Evolutionary conservation across 2,797 vertebrate genomes (phyloP), one percentile per base, ranked within the genome.

Genomic region (Champsocephalus gunnari): DNA sequence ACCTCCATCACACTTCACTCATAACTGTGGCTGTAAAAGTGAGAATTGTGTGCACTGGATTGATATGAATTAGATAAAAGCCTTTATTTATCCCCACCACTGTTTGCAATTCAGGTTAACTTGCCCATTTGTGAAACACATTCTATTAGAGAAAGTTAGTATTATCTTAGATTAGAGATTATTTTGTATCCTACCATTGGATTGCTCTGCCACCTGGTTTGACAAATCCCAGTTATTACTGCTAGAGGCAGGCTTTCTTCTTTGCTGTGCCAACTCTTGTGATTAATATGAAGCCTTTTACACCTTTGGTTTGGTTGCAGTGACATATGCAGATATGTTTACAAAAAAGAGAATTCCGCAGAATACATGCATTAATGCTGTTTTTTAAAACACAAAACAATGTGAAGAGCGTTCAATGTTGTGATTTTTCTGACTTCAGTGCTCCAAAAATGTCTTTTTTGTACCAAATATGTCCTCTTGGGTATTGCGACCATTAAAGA

Each of bases 161-260:
- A 73, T 71, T 73, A 81, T 57, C 63, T 58, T 10, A n/a, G 11
- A 19, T 16, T 17, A 38, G 12, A 50, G 10, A 38, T 11, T 2
- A 17, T 55, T 34, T 51, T 61, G n/a, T 14, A 54, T 19, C 28
- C 24, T 59, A 14, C 70, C 53, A 34, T 8, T 38, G 17, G 34
- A 53, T 3, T 59, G 28, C 60, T 66, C 49, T 51, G 69, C 56
- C 57, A 79, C 65, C 75, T 64, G 67, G 56, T 59, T 60, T 66
- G 63, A 70, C 71, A 71, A 73, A 64, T 74, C 45, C 66, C 6
- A 61, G 78, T 77, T 58, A 73, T 65, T 24, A 53, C 58, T 62
- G 44, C 28, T 24, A 38, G 66, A 43, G 62, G 19, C 66, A 63
- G 3, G 8, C 7, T 47, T 32, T 53, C 8, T 19, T 34, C 28